A percentile compares a stretch with the other conserved stretches of the same genome.
Evolutionary conservation across 2,888 invertebrate genomes (phyloP).

Genomic region (Drosophila phalerata): DNA sequence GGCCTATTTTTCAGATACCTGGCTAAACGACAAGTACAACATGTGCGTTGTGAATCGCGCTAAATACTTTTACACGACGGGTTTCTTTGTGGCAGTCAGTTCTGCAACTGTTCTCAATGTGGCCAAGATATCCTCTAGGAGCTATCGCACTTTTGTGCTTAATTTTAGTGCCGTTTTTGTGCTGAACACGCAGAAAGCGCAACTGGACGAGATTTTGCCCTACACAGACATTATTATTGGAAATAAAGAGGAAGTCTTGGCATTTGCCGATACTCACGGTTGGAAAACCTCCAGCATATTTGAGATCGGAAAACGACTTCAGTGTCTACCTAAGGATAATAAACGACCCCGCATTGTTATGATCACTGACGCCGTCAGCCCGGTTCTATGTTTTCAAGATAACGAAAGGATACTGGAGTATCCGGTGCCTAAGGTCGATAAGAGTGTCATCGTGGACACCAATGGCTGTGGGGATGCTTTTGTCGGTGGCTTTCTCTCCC

Average conservation of each 20-base stretch:
- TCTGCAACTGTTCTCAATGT: slow-evolving; percentile 35
- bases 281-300: slow-evolving; percentile 63
- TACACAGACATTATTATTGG: slow-evolving; percentile 61
- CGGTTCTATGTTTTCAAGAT: slow-evolving; percentile 58
- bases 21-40: slow-evolving; percentile 52
- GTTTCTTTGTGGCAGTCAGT: slow-evolving; percentile 69
- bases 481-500: slow-evolving; percentile 69
- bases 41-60: slow-evolving; percentile 51
- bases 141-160: slow-evolving; percentile 44
- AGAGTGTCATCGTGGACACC: slow-evolving; percentile 50
- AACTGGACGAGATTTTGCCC: slow-evolving; percentile 42
- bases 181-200: slow-evolving; percentile 31
- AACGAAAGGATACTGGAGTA: slow-evolving; percentile 58
- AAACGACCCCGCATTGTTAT: slow-evolving; percentile 46
- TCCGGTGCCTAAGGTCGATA: slow-evolving; percentile 58
- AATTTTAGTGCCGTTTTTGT: slow-evolving; percentile 73
- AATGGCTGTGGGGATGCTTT: slow-evolving; percentile 74
- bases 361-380: slow-evolving; percentile 60
- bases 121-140: slow-evolving; percentile 23
- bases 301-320: slow-evolving; percentile 57
- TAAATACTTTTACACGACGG: slow-evolving; percentile 57
- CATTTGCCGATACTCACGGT: slow-evolving; percentile 40
- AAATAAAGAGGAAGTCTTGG: slow-evolving; percentile 66
- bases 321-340: slow-evolving; percentile 53
- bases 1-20: slow-evolving; percentile 51